Evolutionary conservation across 2,797 vertebrate species (phyloP).

Genomic region (Hemitrygon akajei): DNA sequence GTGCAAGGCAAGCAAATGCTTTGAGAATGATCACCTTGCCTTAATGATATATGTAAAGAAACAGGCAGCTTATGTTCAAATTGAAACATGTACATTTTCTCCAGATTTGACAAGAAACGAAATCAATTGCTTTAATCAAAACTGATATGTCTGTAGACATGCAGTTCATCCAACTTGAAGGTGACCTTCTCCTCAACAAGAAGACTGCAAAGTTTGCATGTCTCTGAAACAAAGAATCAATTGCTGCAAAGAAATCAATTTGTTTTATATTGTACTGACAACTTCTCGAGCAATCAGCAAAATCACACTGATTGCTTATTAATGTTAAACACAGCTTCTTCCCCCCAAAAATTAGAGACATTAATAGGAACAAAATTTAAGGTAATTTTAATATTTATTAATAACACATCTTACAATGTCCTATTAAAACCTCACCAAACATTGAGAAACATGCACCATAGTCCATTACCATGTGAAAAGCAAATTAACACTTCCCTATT

Average conservation of each 20-base stretch:
- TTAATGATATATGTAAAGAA: background rate
- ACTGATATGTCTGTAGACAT: background rate
- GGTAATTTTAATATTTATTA: background rate
- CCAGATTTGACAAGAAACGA: no score
- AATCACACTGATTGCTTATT: background rate
- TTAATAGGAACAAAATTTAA: background rate
- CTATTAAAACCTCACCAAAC: background rate
- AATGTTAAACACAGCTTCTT: background rate
- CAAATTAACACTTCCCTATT: background rate
- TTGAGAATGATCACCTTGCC: background rate
- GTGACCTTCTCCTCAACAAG: background rate
- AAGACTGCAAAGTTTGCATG: background rate
- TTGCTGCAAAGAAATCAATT: background rate
- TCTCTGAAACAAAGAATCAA: background rate
- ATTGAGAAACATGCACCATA: background rate
- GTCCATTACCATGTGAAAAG: background rate
- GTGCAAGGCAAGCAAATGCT: background rate
- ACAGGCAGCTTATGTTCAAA: background rate
- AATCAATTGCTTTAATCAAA: background rate
- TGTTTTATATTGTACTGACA: background rate
- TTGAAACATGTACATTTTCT: no score
- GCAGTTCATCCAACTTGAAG: background rate
- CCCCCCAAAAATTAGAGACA: background rate
- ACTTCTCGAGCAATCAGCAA: constrained; percentile 4
- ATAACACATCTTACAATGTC: background rate